A percentile compares a stretch with the other conserved stretches of the same genome.
Conservation (phyloP, 2,888 invertebrate species). For the Phalera bucephala region DNA sequence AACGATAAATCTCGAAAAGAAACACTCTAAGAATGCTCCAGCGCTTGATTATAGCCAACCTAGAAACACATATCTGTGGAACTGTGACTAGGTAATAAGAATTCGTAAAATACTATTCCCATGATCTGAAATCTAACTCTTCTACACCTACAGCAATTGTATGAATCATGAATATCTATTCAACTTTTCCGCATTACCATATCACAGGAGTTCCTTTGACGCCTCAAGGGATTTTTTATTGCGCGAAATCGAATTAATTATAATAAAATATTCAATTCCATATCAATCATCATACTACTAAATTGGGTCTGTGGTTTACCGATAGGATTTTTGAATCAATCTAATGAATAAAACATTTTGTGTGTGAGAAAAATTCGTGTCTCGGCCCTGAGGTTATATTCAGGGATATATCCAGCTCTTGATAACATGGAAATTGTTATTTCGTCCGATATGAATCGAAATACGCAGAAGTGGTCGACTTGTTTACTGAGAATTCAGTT, state of each 20-base stretch:
- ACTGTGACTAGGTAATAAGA: too few species aligned
- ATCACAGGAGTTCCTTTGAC: constrained; percentile 4
- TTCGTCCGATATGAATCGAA: constrained; percentile 23
- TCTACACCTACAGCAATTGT: too few species aligned
- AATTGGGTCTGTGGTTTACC: constrained; percentile 31
- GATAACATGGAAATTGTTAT: constrained; percentile 34
- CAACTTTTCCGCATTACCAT: constrained; percentile 1
- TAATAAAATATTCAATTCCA: constrained; percentile 29
- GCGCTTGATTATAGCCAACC: too few species aligned
- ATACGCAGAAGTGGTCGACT: constrained; percentile 5
- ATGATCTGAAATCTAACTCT: too few species aligned
- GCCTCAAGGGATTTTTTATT: constrained; percentile 11
- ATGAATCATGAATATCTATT: background rate
- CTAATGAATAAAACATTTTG: constrained; percentile 45
- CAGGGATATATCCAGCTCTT: constrained; percentile 27
- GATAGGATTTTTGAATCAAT: constrained; percentile 29
- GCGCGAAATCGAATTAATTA: constrained; percentile 24
- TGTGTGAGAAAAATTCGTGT: constrained; percentile 28
- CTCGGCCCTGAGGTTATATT: constrained; percentile 26
- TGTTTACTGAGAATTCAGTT: background rate
- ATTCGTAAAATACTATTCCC: too few species aligned
- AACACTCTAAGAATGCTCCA: too few species aligned
- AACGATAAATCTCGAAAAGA: too few species aligned
- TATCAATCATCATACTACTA: constrained; percentile 32
- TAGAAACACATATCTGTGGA: too few species aligned